phyloP scores from a whole-genome alignment of 2,797 vertebrate genomes.

The Gastrophryne carolinensis region DNA sequence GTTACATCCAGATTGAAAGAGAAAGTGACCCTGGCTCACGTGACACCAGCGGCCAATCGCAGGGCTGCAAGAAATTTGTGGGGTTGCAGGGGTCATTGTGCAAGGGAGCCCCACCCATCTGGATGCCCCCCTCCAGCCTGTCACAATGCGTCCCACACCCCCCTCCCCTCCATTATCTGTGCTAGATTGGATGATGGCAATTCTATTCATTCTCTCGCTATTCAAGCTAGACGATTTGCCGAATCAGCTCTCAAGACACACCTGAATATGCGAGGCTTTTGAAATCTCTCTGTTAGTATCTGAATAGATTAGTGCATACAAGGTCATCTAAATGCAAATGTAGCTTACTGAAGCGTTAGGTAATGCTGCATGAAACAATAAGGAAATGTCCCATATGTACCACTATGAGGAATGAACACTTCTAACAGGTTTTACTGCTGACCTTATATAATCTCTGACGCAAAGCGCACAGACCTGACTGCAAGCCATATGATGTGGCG shows the following conservation, averaged over 20 bases:
- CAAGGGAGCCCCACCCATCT: too few relatives aligned
- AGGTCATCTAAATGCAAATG: conserved; percentile 17
- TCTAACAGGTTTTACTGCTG: background rate
- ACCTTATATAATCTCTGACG: background rate
- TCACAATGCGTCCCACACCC: too few relatives aligned
- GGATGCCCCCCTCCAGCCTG: too few relatives aligned
- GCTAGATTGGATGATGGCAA: background rate
- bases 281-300: conserved; percentile 43
- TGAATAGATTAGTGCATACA: conserved; percentile 39
- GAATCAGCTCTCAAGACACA: conserved; percentile 16
- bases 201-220: too few relatives aligned
- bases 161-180: too few relatives aligned
- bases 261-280: conserved; percentile 27
- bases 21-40: too few relatives aligned
- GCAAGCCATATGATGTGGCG: too few relatives aligned
- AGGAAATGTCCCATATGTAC: background rate
- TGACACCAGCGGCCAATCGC: too few relatives aligned
- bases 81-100: too few relatives aligned
- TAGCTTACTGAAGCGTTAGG: conserved; percentile 23
- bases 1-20: too few relatives aligned
- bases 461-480: background rate
- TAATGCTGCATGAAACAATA: background rate
- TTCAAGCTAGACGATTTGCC: too few relatives aligned
- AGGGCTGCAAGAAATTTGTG: too few relatives aligned
- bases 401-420: background rate